Evolutionary conservation across 2,797 vertebrate species (phyloP).

Genomic region (Hapalemur alaotrensis): DNA sequence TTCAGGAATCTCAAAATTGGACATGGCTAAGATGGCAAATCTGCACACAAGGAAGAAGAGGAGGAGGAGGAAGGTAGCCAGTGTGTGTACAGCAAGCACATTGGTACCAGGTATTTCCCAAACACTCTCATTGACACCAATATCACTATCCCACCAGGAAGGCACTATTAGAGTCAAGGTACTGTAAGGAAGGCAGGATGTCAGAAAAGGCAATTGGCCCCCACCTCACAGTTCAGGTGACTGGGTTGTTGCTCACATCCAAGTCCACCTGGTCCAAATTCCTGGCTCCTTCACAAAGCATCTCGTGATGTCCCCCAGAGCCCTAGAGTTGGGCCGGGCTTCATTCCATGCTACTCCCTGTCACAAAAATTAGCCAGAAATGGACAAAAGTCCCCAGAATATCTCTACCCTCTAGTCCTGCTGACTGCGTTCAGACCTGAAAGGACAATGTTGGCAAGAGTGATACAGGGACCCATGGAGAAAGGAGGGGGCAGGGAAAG

Average conservation of each 20-base stretch:
- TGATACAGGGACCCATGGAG: not conserved
- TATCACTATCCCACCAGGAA: not conserved
- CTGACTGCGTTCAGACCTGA: not conserved
- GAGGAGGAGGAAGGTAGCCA: not conserved
- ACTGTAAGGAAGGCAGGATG: not conserved
- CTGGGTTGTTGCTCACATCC: not conserved
- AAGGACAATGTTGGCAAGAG: not conserved
- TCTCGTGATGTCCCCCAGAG: not conserved
- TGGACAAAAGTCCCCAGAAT: not conserved
- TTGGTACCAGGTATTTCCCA: accelerated
- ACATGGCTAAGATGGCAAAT: not conserved
- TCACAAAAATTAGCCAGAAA: not conserved
- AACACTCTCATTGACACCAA: not conserved
- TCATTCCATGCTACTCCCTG: not conserved
- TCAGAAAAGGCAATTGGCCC: not conserved
- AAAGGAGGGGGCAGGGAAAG: not conserved
- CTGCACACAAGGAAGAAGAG: not conserved
- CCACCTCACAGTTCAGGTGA: not conserved
- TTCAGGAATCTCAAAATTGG: not conserved
- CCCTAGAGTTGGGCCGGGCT: not conserved
- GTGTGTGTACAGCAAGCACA: accelerated
- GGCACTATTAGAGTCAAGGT: too few species aligned
- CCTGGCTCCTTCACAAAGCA: not conserved
- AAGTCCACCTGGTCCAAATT: not conserved
- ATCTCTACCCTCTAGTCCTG: not conserved